Evolutionary conservation across 2,113 vertebrate genomes (phyloP).

Genomic region (Albula goreensis): DNA sequence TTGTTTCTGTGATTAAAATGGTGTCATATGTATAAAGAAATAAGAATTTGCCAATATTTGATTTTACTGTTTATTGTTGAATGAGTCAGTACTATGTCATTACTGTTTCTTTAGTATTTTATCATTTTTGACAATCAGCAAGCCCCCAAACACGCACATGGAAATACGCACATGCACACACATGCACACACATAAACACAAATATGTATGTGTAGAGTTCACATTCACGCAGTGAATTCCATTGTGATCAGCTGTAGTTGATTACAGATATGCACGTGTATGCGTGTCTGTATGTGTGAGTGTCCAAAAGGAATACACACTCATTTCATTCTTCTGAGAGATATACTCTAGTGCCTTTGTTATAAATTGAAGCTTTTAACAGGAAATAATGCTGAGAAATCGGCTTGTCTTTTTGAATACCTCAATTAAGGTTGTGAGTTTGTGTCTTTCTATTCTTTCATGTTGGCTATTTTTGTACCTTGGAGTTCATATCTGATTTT

Average conservation of each 20-base stretch:
- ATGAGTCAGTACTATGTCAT: neutral
- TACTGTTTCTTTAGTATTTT: neutral
- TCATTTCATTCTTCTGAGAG: neutral
- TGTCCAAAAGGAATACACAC: neutral
- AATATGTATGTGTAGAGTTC: neutral
- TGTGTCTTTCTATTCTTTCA: conserved; percentile 18
- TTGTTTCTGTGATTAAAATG: neutral
- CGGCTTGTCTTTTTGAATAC: conserved; percentile 7
- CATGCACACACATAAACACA: no score
- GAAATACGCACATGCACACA: neutral
- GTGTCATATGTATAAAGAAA: neutral
- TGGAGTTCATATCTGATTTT: conserved; percentile 63
- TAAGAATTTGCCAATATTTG: neutral
- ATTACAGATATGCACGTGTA: no score
- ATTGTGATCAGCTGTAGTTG: neutral
- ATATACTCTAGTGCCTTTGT: conserved; percentile 12
- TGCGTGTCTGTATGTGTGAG: neutral
- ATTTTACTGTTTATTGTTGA: neutral
- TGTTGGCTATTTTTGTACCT: conserved; percentile 23
- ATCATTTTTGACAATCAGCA: neutral
- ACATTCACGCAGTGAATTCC: neutral
- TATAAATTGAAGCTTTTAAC: conserved; percentile 9
- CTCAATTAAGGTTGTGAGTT: conserved; percentile 18
- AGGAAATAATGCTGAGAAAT: neutral
- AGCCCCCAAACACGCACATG: neutral